A percentile compares a stretch with the other conserved stretches of the same genome.
Conservation (phyloP, 2,113 vertebrate genomes). For the Colossoma macropomum region DNA sequence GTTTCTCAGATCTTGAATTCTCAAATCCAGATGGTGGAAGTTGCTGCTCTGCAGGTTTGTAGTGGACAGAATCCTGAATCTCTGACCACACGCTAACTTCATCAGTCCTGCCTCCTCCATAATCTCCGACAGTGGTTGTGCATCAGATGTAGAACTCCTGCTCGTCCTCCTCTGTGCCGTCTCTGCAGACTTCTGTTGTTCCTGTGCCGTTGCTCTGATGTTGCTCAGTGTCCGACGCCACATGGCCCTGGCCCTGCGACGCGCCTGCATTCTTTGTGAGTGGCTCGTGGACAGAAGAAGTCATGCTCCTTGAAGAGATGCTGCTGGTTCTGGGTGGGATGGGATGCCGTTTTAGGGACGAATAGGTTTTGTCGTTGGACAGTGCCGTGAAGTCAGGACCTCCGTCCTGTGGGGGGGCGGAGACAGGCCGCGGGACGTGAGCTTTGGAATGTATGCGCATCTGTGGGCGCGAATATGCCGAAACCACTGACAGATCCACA, state of each 20-base stretch:
- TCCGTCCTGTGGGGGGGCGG: conserved; percentile 61
- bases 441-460: conserved; percentile 43
- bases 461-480: conserved; percentile 78
- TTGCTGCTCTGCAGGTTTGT: too few species aligned
- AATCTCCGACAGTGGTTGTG: neutral
- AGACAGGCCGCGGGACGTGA: conserved; percentile 61
- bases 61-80: too few species aligned
- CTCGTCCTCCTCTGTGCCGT: conserved; percentile 57
- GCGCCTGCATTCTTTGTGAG: conserved; percentile 11
- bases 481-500: conserved; percentile 88
- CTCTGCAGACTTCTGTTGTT: neutral
- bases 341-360: conserved; percentile 58
- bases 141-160: conserved; percentile 88
- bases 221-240: neutral
- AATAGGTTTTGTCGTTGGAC: conserved; percentile 42
- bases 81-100: too few species aligned
- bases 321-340: conserved; percentile 31
- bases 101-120: neutral
- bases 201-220: conserved; percentile 2
- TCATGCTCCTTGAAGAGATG: conserved; percentile 39
- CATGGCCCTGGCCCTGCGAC: neutral
- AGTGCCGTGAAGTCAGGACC: conserved; percentile 48
- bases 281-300: conserved; percentile 23
- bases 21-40: too few species aligned
- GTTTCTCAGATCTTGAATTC: too few species aligned